A percentile compares a stretch with the other conserved stretches of the same genome.
Conservation (phyloP, 2,888 invertebrate genomes). For the Meteorus colon region DNA sequence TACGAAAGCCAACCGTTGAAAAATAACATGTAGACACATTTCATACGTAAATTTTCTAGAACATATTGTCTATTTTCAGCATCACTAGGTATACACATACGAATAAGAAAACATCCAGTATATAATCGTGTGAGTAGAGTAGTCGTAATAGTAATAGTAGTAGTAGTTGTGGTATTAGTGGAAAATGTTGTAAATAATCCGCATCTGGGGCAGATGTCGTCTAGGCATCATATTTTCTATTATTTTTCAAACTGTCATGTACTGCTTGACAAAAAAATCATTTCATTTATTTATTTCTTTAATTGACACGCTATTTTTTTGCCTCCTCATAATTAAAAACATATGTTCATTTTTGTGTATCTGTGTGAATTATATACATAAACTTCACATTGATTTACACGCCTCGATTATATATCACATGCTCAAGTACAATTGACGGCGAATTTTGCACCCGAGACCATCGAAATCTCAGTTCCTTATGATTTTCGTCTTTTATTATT, state of each 20-base stretch:
- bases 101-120: slow-evolving; percentile 29
- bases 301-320: neutral
- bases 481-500: slow-evolving; percentile 9
- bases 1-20: slow-evolving; percentile 53
- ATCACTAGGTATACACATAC: slow-evolving; percentile 16
- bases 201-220: slow-evolving; percentile 11
- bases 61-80: slow-evolving; percentile 67
- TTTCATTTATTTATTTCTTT: slow-evolving; percentile 7
- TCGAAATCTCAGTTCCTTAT: neutral
- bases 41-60: slow-evolving; percentile 57
- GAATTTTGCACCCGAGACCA: slow-evolving; percentile 39
- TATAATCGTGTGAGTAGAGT: neutral
- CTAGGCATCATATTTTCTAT: slow-evolving; percentile 4
- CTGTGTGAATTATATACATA: neutral
- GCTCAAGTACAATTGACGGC: slow-evolving; percentile 15
- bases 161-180: neutral
- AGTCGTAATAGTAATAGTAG: neutral
- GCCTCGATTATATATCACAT: slow-evolving; percentile 19
- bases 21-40: slow-evolving; percentile 56
- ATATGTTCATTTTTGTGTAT: neutral
- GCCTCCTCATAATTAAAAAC: slow-evolving; percentile 16
- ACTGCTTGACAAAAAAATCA: neutral
- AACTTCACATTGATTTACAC: slow-evolving; percentile 19
- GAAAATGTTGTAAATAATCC: slow-evolving; percentile 30
- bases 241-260: neutral